Evolutionary conservation across 2,888 invertebrate genomes (phyloP).

Genomic region (Heteropelma amictum): DNA sequence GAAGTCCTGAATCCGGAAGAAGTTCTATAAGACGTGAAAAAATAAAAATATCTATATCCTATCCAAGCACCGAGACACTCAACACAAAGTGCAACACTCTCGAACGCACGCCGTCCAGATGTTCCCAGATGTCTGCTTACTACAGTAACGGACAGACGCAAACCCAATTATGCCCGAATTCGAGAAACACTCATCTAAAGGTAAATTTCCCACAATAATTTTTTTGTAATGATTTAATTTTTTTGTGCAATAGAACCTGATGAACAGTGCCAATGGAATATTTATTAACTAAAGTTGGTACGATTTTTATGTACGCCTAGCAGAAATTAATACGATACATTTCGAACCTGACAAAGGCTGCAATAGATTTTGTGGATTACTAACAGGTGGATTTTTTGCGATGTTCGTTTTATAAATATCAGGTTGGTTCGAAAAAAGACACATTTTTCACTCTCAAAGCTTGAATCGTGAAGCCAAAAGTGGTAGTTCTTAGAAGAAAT

Average conservation of each 20-base stretch:
- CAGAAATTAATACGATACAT: too few relatives aligned
- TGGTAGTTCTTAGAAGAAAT: too few relatives aligned
- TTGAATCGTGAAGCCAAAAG: too few relatives aligned
- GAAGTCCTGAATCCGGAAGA: conserved; percentile 70
- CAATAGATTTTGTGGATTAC: too few relatives aligned
- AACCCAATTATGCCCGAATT: conserved; percentile 71
- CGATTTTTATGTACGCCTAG: too few relatives aligned
- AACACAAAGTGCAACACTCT: conserved; percentile 75
- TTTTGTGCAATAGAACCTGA: not conserved
- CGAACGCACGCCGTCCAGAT: conserved; percentile 73
- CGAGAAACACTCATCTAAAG: conserved; percentile 73
- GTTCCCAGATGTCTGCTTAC: conserved; percentile 73
- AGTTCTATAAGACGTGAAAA: conserved; percentile 84
- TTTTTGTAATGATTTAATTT: not conserved
- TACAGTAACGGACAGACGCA: conserved; percentile 75
- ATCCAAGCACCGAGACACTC: conserved; percentile 85
- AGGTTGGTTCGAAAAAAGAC: too few relatives aligned
- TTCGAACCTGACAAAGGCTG: too few relatives aligned
- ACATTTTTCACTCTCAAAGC: too few relatives aligned
- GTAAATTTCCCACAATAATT: conserved; percentile 57
- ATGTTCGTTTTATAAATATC: too few relatives aligned
- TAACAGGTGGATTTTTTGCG: too few relatives aligned
- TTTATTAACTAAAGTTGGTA: too few relatives aligned
- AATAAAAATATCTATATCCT: conserved; percentile 92
- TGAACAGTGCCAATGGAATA: too few relatives aligned